Conservation (phyloP, 1,140 invertebrate genomes). For the Cyphomyrmex costatus region DNA sequence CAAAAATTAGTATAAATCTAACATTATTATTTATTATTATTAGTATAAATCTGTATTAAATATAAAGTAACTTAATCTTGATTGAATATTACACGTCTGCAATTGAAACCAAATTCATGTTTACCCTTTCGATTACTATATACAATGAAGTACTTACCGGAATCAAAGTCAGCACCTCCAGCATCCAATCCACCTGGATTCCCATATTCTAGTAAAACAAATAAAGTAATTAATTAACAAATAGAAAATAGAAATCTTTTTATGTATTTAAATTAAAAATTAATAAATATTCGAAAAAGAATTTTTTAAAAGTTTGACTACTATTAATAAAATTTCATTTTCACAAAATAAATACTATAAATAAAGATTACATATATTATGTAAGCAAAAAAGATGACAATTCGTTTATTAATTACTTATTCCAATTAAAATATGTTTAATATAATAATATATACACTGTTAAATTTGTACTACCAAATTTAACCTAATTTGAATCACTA, state of each 20-base stretch:
- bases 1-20: too few species aligned
- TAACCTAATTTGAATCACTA: too few species aligned
- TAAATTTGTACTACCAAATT: too few species aligned
- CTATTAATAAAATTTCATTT: neutral
- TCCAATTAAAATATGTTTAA: neutral
- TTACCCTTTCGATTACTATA: conserved; percentile 6
- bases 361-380: neutral
- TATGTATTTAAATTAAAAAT: neutral
- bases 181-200: conserved; percentile 85
- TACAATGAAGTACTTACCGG: conserved; percentile 80
- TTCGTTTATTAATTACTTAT: neutral
- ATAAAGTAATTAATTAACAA: conserved; percentile 37
- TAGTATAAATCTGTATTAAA: too few species aligned
- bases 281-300: neutral
- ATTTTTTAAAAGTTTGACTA: neutral
- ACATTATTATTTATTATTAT: too few species aligned
- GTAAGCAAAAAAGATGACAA: neutral
- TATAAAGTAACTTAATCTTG: neutral
- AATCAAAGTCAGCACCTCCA: conserved; percentile 85
- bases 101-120: neutral
- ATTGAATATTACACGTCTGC: neutral
- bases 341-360: neutral
- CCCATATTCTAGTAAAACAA: conserved; percentile 84
- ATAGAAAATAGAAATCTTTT: neutral
- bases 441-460: neutral